A percentile compares a stretch with the other conserved stretches of the same genome.
Conservation (phyloP, 1,140 invertebrate genomes). For the Pseudoatta argentina region DNA sequence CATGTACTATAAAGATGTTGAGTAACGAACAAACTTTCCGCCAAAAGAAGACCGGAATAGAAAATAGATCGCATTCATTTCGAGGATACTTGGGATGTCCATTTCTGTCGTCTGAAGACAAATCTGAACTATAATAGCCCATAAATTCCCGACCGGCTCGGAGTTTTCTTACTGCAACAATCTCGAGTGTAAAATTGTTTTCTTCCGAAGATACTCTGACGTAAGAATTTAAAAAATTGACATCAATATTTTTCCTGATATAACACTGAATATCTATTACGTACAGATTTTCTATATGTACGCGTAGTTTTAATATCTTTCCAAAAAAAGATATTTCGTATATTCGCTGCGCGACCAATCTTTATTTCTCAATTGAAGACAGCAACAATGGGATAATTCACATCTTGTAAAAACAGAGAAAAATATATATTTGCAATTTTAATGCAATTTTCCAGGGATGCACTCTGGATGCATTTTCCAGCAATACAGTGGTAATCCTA, state of each 20-base stretch:
- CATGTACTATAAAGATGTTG: slow-evolving; percentile 33
- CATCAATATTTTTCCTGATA: slow-evolving; percentile 13
- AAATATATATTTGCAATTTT: too few relatives aligned
- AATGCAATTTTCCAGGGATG: too few relatives aligned
- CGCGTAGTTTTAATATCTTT: neutral
- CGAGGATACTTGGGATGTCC: slow-evolving; percentile 29
- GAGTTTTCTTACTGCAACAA: slow-evolving; percentile 23
- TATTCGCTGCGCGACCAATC: neutral
- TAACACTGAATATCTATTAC: neutral
- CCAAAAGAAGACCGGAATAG: slow-evolving; percentile 47
- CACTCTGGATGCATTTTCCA: too few relatives aligned
- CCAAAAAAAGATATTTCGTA: neutral
- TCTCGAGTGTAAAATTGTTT: slow-evolving; percentile 52
- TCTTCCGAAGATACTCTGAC: slow-evolving; percentile 3
- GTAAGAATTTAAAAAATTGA: slow-evolving; percentile 15
- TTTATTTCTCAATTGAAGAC: neutral
- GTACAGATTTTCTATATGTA: neutral
- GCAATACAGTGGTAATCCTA: too few relatives aligned
- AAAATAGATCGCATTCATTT: slow-evolving; percentile 56
- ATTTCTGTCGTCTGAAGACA: slow-evolving; percentile 46
- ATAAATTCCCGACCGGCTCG: slow-evolving; percentile 34
- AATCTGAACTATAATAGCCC: slow-evolving; percentile 42
- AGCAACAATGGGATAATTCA: too few relatives aligned
- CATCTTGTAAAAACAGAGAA: too few relatives aligned
- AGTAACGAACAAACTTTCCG: slow-evolving; percentile 37